These are phyloP conservation scores for Xenopus tropicalis DNA, from an alignment of 2,113 vertebrate genomes.

Conservation along the genomic window DNA sequence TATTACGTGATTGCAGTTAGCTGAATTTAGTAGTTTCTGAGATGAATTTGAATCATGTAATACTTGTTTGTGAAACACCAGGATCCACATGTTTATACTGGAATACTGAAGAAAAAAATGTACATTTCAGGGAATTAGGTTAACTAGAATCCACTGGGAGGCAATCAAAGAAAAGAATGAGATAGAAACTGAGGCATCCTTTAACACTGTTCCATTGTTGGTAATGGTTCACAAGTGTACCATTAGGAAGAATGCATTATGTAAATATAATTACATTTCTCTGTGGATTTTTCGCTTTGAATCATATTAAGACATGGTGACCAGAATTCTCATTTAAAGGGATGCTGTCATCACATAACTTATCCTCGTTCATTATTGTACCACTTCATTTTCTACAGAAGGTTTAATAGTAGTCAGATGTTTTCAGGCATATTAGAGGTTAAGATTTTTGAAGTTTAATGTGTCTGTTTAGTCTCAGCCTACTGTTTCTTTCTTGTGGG, in stretches of 20 bases:
- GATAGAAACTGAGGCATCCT: constrained; percentile 3
- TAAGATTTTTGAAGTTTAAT: too few species aligned
- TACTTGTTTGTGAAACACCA: background rate
- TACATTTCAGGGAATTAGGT: constrained; percentile 43
- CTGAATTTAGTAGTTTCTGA: constrained; percentile 32
- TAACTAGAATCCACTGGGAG: constrained; percentile 50
- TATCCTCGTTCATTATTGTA: too few species aligned
- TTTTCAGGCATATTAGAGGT: too few species aligned
- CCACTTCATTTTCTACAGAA: too few species aligned
- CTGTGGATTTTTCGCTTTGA: too few species aligned
- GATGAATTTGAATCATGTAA: constrained; percentile 37
- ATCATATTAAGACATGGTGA: too few species aligned
- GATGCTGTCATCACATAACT: too few species aligned
- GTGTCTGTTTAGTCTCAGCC: too few species aligned
- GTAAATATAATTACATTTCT: too few species aligned
- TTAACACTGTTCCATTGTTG: constrained; percentile 39
- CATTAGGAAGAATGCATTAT: constrained; percentile 6
- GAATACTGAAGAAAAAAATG: constrained; percentile 43
- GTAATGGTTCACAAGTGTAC: constrained; percentile 27
- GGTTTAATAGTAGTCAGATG: too few species aligned
- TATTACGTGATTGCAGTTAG: constrained; percentile 31
- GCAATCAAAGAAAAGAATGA: background rate
- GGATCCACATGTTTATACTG: constrained; percentile 45
- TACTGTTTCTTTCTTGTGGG: too few species aligned
- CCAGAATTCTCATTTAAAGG: too few species aligned